Evolutionary conservation across 1,140 invertebrate species (phyloP), one percentile per base, ranked within the genome.

Genomic region (Hyles vespertilio): DNA sequence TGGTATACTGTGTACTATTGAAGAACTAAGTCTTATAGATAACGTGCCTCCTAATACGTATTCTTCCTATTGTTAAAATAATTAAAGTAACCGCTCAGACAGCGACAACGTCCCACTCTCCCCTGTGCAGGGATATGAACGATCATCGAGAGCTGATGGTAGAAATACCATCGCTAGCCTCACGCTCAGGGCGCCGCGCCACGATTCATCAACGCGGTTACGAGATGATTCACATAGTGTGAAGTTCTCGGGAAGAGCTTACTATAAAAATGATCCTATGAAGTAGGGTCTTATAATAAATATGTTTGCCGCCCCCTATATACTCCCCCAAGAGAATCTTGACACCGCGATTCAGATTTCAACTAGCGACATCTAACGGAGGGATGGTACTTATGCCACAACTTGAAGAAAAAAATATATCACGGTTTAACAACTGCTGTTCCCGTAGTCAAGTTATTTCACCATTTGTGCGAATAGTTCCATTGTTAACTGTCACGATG

Each of bases 141-240:
- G 69, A 69, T 74, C 72, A 74, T 74, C 72, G 72, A 72, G 3
- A 58, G 72, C 72, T 69, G 59, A 50, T 53, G 64, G 62, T 60
- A 9, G 2, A 34, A 40, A 36, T 33, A 61, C 61, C 66, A 59
- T 47, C 58, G 69, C 72, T 62, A 5, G 22, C 45, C 71, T 74
- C 71, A 74, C 68, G 71, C 65, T 69, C 63, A 71, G 58, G 65
- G 58, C 56, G 52, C 66, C 63, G 60, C 63, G 64, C 65, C 64
- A 74, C 68, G 32, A 46, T 64, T 69, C 72, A 49, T 74, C 72
- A 69, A 53, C 63, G 65, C 56, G 65, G 50, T 52, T 63, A 46
- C 52, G 47, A 22, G 57, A 33, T 11, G 36, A 61, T 62, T 61
- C 65, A 61, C 65, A 48, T 67, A 67, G 56, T 67, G 68, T 62